Conservation (phyloP, 2,888 invertebrate genomes). For the Therioaphis trifolii region DNA sequence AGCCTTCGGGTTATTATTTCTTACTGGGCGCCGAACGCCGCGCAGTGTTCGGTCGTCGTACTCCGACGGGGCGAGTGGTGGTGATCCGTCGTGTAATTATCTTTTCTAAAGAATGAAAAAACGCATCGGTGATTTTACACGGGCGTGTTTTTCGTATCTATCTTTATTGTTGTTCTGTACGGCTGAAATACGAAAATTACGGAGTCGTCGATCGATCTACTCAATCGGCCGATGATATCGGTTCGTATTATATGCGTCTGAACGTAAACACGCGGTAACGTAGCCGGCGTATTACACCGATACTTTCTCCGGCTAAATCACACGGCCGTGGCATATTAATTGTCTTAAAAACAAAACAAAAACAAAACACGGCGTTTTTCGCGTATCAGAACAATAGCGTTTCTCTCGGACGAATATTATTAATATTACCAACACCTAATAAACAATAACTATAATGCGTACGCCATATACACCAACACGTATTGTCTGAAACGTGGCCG, state of each 20-base stretch:
- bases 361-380: neutral
- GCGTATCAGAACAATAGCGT: slow-evolving; percentile 16
- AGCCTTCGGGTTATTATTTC: slow-evolving; percentile 22
- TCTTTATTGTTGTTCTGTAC: neutral
- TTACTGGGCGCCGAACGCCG: neutral
- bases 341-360: too few relatives aligned
- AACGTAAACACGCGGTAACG: too few relatives aligned
- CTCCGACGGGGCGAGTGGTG: too few relatives aligned
- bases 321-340: neutral
- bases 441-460: neutral
- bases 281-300: neutral
- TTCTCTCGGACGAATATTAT: slow-evolving; percentile 13
- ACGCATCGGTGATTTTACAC: neutral
- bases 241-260: too few relatives aligned
- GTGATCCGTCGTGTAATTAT: slow-evolving; percentile 1
- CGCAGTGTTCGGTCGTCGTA: too few relatives aligned
- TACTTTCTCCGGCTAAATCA: slow-evolving; percentile 48
- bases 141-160: slow-evolving; percentile 14
- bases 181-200: slow-evolving; percentile 10
- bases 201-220: slow-evolving; percentile 5
- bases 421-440: too few relatives aligned
- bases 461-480: neutral
- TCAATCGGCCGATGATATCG: slow-evolving; percentile 6
- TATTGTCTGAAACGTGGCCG: neutral
- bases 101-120: neutral